phyloP scores from a whole-genome alignment of 2,113 vertebrate genomes.

The Anolis carolinensis region DNA sequence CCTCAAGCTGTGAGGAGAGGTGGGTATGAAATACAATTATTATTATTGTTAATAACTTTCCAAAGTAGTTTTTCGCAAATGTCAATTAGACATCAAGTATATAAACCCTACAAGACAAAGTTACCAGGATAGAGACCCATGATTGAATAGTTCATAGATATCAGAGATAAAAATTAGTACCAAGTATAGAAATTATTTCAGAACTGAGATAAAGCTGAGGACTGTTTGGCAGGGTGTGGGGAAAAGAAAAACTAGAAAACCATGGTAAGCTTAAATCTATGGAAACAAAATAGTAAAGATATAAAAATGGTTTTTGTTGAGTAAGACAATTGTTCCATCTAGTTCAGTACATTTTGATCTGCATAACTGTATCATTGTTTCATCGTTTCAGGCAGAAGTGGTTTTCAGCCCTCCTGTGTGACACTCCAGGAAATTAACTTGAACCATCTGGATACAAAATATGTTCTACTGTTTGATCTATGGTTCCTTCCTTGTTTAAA shows the following conservation, averaged over 20 bases:
- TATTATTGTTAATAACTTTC: no score
- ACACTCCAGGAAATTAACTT: background rate
- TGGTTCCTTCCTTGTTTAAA: background rate
- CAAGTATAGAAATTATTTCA: background rate
- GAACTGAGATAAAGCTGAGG: background rate
- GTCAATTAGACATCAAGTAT: no score
- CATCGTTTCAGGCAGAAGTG: background rate
- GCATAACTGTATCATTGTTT: background rate
- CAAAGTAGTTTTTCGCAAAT: no score
- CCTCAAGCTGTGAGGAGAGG: no score
- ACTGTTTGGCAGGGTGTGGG: background rate
- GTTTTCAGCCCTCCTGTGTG: background rate
- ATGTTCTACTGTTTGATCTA: background rate
- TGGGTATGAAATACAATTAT: no score
- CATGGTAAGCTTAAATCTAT: background rate
- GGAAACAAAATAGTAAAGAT: background rate
- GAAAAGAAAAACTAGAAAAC: background rate
- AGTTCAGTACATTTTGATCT: background rate
- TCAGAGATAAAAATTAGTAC: background rate
- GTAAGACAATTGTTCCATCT: background rate
- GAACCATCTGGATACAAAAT: background rate
- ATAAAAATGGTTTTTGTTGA: background rate
- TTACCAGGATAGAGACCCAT: background rate
- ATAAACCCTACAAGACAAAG: no score
- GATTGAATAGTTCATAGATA: background rate